Conservation (phyloP, 53 echinoderm and acorn worm species). For the Echinometra lucunter region DNA sequence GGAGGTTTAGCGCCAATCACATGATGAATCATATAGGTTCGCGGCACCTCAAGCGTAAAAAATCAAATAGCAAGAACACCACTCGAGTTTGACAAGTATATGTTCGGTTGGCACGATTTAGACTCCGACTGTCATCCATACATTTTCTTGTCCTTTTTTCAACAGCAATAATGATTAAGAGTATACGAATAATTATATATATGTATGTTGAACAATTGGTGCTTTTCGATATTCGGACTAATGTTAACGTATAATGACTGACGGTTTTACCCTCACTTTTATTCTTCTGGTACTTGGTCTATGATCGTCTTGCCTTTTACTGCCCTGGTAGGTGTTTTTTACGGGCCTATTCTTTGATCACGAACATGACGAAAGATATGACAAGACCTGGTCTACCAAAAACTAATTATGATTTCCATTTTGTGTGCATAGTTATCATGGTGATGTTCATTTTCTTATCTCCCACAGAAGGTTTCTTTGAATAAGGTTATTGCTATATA, state of each 20-base stretch:
- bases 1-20: conserved; percentile 82
- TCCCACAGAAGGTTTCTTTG: no score
- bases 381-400: neutral
- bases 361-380: neutral
- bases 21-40: conserved; percentile 88
- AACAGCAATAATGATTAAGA: conserved; percentile 57
- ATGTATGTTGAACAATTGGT: conserved; percentile 68
- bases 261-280: neutral
- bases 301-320: conserved; percentile 18
- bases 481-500: no score
- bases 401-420: neutral
- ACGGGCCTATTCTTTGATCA: neutral
- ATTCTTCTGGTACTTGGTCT: neutral
- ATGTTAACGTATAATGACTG: conserved; percentile 37
- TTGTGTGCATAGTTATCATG: neutral
- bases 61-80: conserved; percentile 69
- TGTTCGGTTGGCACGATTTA: neutral
- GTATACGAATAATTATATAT: neutral
- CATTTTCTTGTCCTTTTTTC: conserved; percentile 31
- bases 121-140: conserved; percentile 27
- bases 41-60: conserved; percentile 61
- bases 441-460: neutral
- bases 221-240: conserved; percentile 64
- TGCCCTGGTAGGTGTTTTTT: neutral
- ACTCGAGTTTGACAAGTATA: conserved; percentile 78